A percentile compares a stretch with the other conserved stretches of the same genome.
These are phyloP conservation scores for Hyalella azteca DNA, from an alignment of 2,888 invertebrate species.

Conservation along the genomic window DNA sequence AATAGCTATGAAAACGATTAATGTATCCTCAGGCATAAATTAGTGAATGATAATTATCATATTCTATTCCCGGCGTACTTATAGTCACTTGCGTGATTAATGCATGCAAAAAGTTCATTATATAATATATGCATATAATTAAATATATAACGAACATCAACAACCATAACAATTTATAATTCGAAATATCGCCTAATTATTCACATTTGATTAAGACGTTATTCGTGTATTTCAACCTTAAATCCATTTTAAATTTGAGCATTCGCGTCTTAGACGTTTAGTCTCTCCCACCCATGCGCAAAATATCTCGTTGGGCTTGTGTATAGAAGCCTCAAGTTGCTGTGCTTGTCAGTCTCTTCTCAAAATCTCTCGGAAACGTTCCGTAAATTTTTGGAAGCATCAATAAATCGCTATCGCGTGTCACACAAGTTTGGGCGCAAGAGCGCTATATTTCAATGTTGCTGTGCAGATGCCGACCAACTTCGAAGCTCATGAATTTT, in stretches of 20 bases:
- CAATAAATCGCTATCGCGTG: background rate
- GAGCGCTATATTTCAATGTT: background rate
- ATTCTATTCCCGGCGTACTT: too few relatives aligned
- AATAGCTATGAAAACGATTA: too few relatives aligned
- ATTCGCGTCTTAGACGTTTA: background rate
- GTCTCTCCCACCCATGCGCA: background rate
- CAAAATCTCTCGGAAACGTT: background rate
- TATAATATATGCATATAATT: too few relatives aligned
- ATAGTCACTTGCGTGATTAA: too few relatives aligned
- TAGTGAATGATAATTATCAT: too few relatives aligned
- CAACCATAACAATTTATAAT: too few relatives aligned
- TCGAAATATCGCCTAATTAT: too few relatives aligned
- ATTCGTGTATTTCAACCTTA: background rate
- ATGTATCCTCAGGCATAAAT: too few relatives aligned
- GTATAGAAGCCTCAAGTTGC: background rate
- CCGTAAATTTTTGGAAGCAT: background rate
- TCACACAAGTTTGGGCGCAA: background rate
- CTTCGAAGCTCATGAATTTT: slow-evolving; percentile 9
- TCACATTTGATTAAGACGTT: too few relatives aligned
- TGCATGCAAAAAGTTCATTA: too few relatives aligned
- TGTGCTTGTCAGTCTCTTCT: background rate
- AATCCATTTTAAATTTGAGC: background rate
- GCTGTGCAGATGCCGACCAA: background rate
- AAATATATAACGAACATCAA: too few relatives aligned
- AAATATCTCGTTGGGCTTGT: background rate